Evolutionary conservation across 2,113 vertebrate species (phyloP).

Genomic region (Notarius lentiginosus): DNA sequence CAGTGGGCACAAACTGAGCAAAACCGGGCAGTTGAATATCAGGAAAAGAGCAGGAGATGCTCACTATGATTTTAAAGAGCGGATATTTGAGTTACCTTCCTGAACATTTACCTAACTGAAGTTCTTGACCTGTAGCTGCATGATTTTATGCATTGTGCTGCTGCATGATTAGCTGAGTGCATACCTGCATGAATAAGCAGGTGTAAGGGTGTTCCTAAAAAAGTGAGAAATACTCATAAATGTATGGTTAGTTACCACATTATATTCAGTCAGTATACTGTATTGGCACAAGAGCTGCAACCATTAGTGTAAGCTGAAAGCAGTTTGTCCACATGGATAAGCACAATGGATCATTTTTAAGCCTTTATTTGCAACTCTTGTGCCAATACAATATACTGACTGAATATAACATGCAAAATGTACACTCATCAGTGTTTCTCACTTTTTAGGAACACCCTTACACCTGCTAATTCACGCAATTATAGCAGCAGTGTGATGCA

Average conservation of each 20-base stretch:
- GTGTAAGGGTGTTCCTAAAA: neutral
- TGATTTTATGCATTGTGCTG: neutral
- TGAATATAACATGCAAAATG: neutral
- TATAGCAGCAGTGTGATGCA: neutral
- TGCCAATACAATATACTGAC: too few relatives aligned
- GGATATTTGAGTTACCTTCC: neutral
- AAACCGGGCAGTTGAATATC: neutral
- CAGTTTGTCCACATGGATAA: too few relatives aligned
- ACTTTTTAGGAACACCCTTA: neutral
- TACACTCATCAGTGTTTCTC: neutral
- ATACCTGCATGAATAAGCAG: neutral
- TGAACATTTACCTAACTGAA: neutral
- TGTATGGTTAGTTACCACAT: neutral
- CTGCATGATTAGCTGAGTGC: neutral
- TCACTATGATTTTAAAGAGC: neutral
- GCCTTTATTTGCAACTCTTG: neutral
- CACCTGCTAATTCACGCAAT: neutral
- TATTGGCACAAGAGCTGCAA: neutral
- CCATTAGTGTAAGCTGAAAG: neutral
- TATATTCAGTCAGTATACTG: neutral
- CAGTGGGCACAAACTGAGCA: neutral
- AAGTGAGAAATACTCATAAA: neutral
- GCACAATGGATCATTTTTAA: too few relatives aligned
- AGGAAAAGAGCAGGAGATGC: neutral
- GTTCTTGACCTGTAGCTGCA: neutral